phyloP scores from a whole-genome alignment of 1,140 invertebrate species.

The Dreissena rostriformis region DNA sequence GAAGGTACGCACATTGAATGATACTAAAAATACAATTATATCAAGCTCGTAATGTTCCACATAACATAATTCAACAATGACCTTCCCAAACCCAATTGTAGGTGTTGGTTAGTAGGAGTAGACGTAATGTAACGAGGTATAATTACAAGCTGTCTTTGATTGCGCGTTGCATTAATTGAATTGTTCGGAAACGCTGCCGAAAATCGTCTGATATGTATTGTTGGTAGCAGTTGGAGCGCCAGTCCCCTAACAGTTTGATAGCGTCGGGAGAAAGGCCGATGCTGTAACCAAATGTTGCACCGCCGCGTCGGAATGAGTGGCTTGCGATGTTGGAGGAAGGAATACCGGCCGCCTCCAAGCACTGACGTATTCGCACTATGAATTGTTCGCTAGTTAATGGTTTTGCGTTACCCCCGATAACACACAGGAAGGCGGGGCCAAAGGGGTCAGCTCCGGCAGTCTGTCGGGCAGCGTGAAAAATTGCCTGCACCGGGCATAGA shows the following conservation, averaged over 20 bases:
- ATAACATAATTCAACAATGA: too few species aligned
- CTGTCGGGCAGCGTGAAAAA: not conserved
- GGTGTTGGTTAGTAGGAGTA: too few species aligned
- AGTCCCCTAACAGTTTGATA: not conserved
- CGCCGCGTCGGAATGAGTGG: constrained; percentile 10
- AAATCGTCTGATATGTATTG: too few species aligned
- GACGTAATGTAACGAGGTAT: too few species aligned
- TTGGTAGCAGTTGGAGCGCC: constrained; percentile 13
- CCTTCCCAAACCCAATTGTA: too few species aligned
- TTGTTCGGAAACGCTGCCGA: too few species aligned
- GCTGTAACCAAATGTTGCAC: not conserved
- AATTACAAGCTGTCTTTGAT: too few species aligned
- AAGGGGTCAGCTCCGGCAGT: not conserved
- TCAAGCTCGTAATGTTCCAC: too few species aligned
- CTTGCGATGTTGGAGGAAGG: not conserved
- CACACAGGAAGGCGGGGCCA: constrained; percentile 8
- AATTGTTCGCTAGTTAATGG: constrained; percentile 7
- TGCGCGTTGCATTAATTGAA: too few species aligned
- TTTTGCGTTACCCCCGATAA: not conserved
- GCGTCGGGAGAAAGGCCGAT: constrained; percentile 10
- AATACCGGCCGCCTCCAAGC: not conserved
- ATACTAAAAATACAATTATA: too few species aligned
- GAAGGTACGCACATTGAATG: too few species aligned
- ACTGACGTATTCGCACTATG: not conserved
- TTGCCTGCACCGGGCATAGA: constrained; percentile 5